Evolutionary conservation across 2,888 invertebrate species (phyloP), one percentile per base, ranked within the genome.

Genomic region (Acrobasis consociella): DNA sequence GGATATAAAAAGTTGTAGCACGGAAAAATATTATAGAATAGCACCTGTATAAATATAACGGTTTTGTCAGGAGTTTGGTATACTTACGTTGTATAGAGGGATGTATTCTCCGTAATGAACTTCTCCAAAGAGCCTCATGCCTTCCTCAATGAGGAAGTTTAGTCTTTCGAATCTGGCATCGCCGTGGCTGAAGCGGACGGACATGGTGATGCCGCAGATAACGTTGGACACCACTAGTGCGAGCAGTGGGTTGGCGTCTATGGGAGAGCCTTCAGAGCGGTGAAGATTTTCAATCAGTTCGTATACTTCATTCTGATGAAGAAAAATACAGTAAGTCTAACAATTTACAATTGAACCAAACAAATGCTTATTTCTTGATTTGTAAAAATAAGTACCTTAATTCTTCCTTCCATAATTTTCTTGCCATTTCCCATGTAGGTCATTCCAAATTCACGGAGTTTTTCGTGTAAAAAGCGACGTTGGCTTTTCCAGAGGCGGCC

Each of bases 401-500:
- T 97, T 82, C 96, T 94, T 65, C 93, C 94, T 86, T 97, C 97
- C 96, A 98, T 96, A 75, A 96, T 94, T 77, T 95, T 95, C 83
- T 96, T 96, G 69, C 96, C 96, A 69, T 94, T 94, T 60, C 96
- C 96, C 89, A 96, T 94, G 84, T 96, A 96, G 64, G 97, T 97
- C 96, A 98, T 97, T 61, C 98, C 98, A 76, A 98, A 97, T 73
- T 95, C 95, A 17, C 97, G 94, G 1, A 98, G 93, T 73, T 97
- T 96, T 72, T 97, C 96, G 81, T 97, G 97, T 60, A 98, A 93
- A 88, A 98, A 98, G 69, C 96, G 94, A 65, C 98, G 94, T 83
- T 98, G 97, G 76, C 96, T 97, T 85, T 97, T 97, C 98, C 98
- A 98, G 75, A 98, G 91, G 71, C 95, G 95, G 67, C 98, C 98